Evolutionary conservation across 2,888 invertebrate species (phyloP).

Genomic region (Sphaeridia pumilis): DNA sequence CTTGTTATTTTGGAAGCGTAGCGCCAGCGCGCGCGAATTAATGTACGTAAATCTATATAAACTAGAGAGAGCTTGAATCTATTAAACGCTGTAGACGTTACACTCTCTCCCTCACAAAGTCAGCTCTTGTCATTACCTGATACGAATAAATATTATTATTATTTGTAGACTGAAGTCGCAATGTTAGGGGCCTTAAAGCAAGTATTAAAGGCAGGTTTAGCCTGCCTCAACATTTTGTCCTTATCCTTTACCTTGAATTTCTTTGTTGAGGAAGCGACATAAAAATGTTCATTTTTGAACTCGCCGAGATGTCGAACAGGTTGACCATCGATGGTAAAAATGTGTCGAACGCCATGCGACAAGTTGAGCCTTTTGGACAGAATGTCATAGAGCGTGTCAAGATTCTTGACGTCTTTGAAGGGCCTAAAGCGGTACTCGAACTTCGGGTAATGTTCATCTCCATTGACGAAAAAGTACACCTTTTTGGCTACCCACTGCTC

Average conservation of each 20-base stretch:
- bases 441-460: conserved; percentile 82
- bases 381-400: conserved; percentile 75
- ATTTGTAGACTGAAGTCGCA: too few species aligned
- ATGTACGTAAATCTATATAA: too few species aligned
- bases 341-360: conserved; percentile 75
- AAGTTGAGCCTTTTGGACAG: conserved; percentile 76
- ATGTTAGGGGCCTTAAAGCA: conserved; percentile 8
- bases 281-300: conserved; percentile 78
- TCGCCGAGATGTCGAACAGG: conserved; percentile 72
- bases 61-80: too few species aligned
- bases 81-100: too few species aligned
- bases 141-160: too few species aligned
- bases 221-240: not conserved
- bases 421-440: conserved; percentile 79
- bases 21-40: too few species aligned
- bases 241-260: conserved; percentile 69
- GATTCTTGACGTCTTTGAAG: conserved; percentile 70
- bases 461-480: conserved; percentile 84
- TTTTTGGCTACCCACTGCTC: conserved; percentile 69
- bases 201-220: conserved; percentile 5
- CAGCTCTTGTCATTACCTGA: too few species aligned
- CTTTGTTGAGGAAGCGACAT: conserved; percentile 85
- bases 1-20: too few species aligned
- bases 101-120: too few species aligned
- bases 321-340: conserved; percentile 85